Evolutionary conservation across 1,140 invertebrate species (phyloP), one percentile per base, ranked within the genome.

Genomic region (Drosophila orena): DNA sequence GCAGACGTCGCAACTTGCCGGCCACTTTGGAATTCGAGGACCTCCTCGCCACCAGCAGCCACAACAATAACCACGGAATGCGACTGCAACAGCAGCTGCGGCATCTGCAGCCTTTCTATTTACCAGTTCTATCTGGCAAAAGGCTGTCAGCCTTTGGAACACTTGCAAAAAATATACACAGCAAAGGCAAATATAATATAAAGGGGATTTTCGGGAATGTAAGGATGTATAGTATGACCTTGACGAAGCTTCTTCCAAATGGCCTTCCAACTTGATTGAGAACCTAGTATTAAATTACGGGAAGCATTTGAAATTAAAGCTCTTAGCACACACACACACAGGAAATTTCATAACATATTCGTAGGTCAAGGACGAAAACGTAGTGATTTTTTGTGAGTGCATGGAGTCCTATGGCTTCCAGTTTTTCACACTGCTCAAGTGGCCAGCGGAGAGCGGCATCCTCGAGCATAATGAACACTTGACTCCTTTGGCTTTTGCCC

Each of bases 381-480:
- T 2, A 1, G 11, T 34, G 15, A 42, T 68, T 68, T 42, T 43
- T 52, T 12, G n/a, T 0, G 14, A 68, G 64, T 68, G 64, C 30
- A 40, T 4, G 3, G 20, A 68, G 15, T 68, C 61, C 55, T 30
- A 52, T 66, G 62, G 61, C 55, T 68, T 59, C 70, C 59, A 65
- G 43, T 80, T 76, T 80, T 81, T 81, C 72, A 77, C 79, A 58
- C 79, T 64, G 60, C 79, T 77, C 73, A 81, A 81, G 79, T 83
- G 70, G 58, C 52, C 49, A 44, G 70, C 54, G 69, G 15, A 52
- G 35, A 60, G 69, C 54, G 46, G 73, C 73, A 46, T 60, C 66
- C 80, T 66, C 56, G 64, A 49, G 74, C 79, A 81, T 81, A 81
- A 81, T 81, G 79, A 83, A 81, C 79, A 81, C 79, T 81, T 81